A percentile compares a stretch with the other conserved stretches of the same genome.
Conservation (phyloP, 2,113 vertebrate species). For the Ctenodactylus gundi region DNA sequence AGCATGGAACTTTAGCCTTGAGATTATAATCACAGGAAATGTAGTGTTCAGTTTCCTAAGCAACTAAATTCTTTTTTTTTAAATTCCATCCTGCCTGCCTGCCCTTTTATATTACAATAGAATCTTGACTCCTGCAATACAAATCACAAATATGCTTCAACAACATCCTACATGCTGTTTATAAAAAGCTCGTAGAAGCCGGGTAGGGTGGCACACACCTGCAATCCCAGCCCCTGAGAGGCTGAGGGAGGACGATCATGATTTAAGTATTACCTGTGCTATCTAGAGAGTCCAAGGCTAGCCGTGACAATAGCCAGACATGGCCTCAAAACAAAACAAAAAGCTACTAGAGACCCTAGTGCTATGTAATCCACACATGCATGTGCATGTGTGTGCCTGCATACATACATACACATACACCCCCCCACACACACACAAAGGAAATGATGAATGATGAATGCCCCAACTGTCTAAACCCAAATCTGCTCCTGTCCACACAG, state of each 20-base stretch:
- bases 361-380: too few relatives aligned
- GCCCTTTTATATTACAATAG: not conserved
- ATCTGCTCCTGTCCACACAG: not conserved
- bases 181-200: not conserved
- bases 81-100: not conserved
- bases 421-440: not conserved
- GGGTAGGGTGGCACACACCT: not conserved
- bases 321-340: not conserved
- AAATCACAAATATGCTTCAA: not conserved
- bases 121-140: not conserved
- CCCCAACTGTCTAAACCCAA: not conserved
- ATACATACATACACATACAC: too few relatives aligned
- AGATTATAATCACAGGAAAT: slow-evolving; percentile 50
- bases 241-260: not conserved
- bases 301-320: not conserved
- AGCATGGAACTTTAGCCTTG: not conserved
- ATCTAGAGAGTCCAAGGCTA: too few relatives aligned
- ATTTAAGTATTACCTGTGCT: too few relatives aligned
- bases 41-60: not conserved
- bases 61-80: slow-evolving; percentile 2
- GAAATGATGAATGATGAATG: not conserved
- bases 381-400: too few relatives aligned
- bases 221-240: not conserved
- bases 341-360: not conserved
- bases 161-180: not conserved